Percentiles rank a stretch among this genome's conserved stretches.
Evolutionary conservation across 1,140 invertebrate genomes (phyloP).

Genomic region (Dendrolimus kikuchii): DNA sequence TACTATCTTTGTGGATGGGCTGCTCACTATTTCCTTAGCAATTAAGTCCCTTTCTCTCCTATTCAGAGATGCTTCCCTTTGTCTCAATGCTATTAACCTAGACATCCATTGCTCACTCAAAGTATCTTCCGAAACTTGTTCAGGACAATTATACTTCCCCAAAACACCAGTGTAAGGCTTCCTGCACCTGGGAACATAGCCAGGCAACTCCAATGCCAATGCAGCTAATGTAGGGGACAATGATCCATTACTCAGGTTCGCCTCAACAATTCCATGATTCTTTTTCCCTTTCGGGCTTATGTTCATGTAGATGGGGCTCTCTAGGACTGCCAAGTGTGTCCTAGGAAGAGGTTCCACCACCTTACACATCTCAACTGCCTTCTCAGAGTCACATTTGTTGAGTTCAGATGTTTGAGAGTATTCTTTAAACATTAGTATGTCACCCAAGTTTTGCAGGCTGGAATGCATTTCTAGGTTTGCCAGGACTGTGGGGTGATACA

Average conservation of each 20-base stretch:
- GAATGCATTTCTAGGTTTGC: constrained; percentile 41
- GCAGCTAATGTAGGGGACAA: constrained; percentile 62
- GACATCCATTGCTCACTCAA: constrained; percentile 66
- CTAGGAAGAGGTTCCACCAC: constrained; percentile 42
- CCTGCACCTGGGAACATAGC: constrained; percentile 59
- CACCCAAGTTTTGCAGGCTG: constrained; percentile 28
- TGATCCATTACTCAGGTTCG: constrained; percentile 18
- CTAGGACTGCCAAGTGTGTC: constrained; percentile 23
- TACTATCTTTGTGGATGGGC: constrained; percentile 37
- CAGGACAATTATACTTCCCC: constrained; percentile 40
- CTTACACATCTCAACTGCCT: constrained; percentile 46
- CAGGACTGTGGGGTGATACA: constrained; percentile 64
- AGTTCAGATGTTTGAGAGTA: constrained; percentile 28
- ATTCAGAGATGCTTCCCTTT: constrained; percentile 61
- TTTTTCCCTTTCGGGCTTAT: constrained; percentile 31
- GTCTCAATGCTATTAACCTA: constrained; percentile 49
- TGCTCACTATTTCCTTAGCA: constrained; percentile 58
- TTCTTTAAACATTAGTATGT: constrained; percentile 39
- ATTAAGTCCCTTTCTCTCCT: constrained; percentile 61
- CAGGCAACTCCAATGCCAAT: constrained; percentile 62
- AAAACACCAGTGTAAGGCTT: constrained; percentile 43
- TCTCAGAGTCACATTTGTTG: constrained; percentile 62
- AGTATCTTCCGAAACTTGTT: constrained; percentile 58
- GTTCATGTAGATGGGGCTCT: constrained; percentile 53
- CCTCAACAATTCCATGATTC: constrained; percentile 19